Evolutionary conservation across 2,797 vertebrate species (phyloP).

Genomic region (Coilia nasus): DNA sequence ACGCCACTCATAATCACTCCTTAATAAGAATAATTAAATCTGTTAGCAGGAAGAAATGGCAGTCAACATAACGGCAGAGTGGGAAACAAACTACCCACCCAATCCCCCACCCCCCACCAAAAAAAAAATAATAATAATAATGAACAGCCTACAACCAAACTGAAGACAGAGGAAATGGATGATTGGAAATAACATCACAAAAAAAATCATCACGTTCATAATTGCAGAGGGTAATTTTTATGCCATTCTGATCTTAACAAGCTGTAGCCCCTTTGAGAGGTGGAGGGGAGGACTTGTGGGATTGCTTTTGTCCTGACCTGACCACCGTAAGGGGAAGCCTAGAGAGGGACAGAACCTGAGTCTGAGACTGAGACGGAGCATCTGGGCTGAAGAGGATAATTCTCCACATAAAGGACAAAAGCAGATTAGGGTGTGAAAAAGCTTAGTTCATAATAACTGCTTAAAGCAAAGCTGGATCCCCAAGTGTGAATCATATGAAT

Average conservation of each 20-base stretch:
- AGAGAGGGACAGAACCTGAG: background rate
- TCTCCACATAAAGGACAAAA: conserved; percentile 52
- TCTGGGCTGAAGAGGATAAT: conserved; percentile 48
- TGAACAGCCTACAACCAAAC: background rate
- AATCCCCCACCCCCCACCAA: background rate
- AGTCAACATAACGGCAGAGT: background rate
- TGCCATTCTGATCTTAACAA: background rate
- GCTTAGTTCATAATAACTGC: conserved; percentile 48
- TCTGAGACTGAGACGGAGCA: conserved; percentile 35
- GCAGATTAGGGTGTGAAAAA: conserved; percentile 52
- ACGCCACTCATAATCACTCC: conserved; percentile 8
- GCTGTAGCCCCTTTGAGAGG: background rate
- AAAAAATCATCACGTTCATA: background rate
- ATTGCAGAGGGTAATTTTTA: background rate
- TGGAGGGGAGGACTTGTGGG: background rate
- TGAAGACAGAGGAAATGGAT: background rate
- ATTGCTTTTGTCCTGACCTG: background rate
- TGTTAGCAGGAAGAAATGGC: conserved; percentile 4
- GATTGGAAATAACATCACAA: background rate
- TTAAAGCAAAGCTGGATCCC: conserved; percentile 24
- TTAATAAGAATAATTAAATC: conserved; percentile 20
- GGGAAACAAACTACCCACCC: background rate
- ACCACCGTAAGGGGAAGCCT: background rate
- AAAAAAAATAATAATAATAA: conserved; percentile 20
- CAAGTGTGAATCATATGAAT: conserved; percentile 50